A percentile compares a stretch with the other conserved stretches of the same genome.
These are phyloP conservation scores for Spodoptera exigua DNA, from an alignment of 2,888 invertebrate genomes.

Conservation along the genomic window DNA sequence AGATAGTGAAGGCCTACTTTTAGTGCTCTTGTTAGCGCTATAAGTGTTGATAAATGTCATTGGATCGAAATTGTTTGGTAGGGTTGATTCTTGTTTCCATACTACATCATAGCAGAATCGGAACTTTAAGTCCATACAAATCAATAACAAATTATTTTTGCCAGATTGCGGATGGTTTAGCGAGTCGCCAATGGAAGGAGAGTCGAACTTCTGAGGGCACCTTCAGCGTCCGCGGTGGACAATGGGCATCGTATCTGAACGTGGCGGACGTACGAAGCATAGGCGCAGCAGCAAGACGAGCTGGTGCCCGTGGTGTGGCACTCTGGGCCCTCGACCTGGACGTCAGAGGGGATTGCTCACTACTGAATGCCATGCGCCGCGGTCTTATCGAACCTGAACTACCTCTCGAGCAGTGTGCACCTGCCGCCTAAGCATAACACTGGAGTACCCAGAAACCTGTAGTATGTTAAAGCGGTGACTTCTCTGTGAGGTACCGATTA, in stretches of 20 bases:
- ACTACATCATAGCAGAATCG: no score
- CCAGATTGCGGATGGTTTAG: conserved; percentile 90
- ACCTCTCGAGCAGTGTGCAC: conserved; percentile 67
- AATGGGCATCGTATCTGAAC: conserved; percentile 95
- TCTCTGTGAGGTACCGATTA: conserved; percentile 36
- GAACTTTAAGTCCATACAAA: no score
- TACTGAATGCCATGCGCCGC: conserved; percentile 90
- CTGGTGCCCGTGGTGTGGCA: conserved; percentile 92
- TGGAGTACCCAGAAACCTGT: no score
- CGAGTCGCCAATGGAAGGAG: conserved; percentile 89
- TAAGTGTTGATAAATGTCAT: conserved; percentile 16
- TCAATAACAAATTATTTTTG: conserved; percentile 9
- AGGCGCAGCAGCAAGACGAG: conserved; percentile 88
- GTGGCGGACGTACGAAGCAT: conserved; percentile 90
- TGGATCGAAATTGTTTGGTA: conserved; percentile 3
- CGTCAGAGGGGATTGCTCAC: conserved; percentile 92
- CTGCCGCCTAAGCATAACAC: conserved; percentile 30
- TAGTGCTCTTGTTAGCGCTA: conserved; percentile 7
- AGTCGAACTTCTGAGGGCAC: conserved; percentile 91
- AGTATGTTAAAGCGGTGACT: conserved; percentile 25
- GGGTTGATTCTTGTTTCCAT: neutral
- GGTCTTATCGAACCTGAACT: conserved; percentile 76
- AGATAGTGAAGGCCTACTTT: conserved; percentile 5
- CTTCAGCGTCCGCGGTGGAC: conserved; percentile 91
- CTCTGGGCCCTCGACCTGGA: conserved; percentile 94